phyloP scores from a whole-genome alignment of 2,888 invertebrate species.

The Micoletzkya japonica region DNA sequence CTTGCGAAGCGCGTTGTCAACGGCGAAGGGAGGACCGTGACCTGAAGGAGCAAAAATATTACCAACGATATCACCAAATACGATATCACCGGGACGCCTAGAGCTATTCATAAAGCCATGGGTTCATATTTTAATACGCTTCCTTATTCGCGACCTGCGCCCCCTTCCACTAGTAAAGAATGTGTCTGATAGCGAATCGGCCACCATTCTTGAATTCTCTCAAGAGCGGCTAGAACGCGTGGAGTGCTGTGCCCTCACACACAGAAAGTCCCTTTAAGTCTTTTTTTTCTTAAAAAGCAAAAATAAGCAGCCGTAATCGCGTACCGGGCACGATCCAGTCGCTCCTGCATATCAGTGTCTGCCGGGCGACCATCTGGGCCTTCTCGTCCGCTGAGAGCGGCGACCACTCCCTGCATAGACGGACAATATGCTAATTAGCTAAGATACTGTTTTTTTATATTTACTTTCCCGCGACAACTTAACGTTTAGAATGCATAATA shows the following conservation, averaged over 20 bases:
- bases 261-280: background rate
- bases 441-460: too few species aligned
- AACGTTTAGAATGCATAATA: too few species aligned
- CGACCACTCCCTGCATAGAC: slow-evolving; percentile 21
- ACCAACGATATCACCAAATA: background rate
- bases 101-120: too few species aligned
- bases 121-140: too few species aligned
- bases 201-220: background rate
- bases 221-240: background rate
- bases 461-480: too few species aligned
- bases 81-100: background rate
- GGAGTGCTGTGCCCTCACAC: background rate
- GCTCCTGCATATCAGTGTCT: slow-evolving; percentile 41
- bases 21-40: slow-evolving; percentile 44
- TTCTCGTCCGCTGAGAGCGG: slow-evolving; percentile 26
- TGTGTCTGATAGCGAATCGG: too few species aligned
- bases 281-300: slow-evolving; percentile 19
- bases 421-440: background rate
- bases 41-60: slow-evolving; percentile 16
- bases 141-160: too few species aligned
- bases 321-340: slow-evolving; percentile 58
- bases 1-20: slow-evolving; percentile 32
- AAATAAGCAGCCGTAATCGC: too few species aligned
- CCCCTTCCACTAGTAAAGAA: too few species aligned
- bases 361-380: slow-evolving; percentile 30